Evolutionary conservation across 2,888 invertebrate genomes (phyloP).

Genomic region (Drosophila fungiperda): DNA sequence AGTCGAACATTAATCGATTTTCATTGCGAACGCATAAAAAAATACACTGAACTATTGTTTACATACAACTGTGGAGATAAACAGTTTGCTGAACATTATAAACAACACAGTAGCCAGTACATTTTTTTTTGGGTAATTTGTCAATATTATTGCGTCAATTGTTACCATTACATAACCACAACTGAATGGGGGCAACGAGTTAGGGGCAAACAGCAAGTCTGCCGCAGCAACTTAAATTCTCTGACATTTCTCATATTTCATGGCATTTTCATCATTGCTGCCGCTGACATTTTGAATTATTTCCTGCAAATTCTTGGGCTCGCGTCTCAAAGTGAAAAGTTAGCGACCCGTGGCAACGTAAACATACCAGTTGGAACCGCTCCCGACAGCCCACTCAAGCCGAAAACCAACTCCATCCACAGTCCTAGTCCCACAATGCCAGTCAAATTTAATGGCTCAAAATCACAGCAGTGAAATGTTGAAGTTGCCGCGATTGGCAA

Average conservation of each 20-base stretch:
- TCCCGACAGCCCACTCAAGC: not conserved
- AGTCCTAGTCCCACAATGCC: not conserved
- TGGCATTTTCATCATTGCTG: slow-evolving; percentile 64
- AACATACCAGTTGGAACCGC: slow-evolving; percentile 39
- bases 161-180: slow-evolving; percentile 22
- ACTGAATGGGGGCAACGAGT: not conserved
- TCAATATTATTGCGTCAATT: slow-evolving; percentile 44
- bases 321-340: slow-evolving; percentile 37
- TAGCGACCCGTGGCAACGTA: slow-evolving; percentile 59
- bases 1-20: slow-evolving; percentile 71
- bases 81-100: slow-evolving; percentile 46
- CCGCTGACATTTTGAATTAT: slow-evolving; percentile 77
- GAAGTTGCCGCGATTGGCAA: slow-evolving; percentile 49
- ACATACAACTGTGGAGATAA: slow-evolving; percentile 44
- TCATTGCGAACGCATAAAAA: slow-evolving; percentile 65
- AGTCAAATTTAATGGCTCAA: slow-evolving; percentile 39
- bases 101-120: slow-evolving; percentile 29
- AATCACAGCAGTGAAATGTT: slow-evolving; percentile 51
- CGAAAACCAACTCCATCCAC: not conserved
- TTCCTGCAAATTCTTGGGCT: slow-evolving; percentile 61
- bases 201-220: not conserved
- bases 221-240: slow-evolving; percentile 46
- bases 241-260: slow-evolving; percentile 61
- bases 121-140: slow-evolving; percentile 22
- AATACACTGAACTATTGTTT: slow-evolving; percentile 47